Percentiles rank a stretch among this genome's conserved stretches.
Conservation (phyloP, 2,113 vertebrate species). For the Uropsilus gracilis region DNA sequence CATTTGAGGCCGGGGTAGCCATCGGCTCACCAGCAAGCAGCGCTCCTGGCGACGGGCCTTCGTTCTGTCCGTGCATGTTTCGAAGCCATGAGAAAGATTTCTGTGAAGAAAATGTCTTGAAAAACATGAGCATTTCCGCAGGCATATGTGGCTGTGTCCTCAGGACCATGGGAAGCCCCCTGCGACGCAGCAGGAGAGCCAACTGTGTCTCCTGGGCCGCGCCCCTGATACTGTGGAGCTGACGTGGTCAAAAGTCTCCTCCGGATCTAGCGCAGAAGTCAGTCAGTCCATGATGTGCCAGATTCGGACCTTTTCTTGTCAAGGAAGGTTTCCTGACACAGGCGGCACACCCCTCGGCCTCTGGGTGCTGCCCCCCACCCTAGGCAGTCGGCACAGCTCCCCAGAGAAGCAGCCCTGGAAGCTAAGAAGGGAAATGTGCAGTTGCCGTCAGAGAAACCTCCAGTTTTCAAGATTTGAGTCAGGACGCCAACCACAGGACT, state of each 20-base stretch:
- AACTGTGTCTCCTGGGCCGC: neutral
- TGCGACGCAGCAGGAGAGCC: neutral
- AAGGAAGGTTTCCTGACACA: neutral
- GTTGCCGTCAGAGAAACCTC: neutral
- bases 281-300: neutral
- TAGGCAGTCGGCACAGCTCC: neutral
- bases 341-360: neutral
- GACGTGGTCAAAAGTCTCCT: neutral
- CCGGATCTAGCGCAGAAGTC: neutral
- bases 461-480: no score
- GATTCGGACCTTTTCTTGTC: neutral
- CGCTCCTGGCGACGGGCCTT: neutral
- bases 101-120: neutral
- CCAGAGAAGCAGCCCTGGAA: neutral
- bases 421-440: neutral
- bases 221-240: neutral
- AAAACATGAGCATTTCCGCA: neutral
- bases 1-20: no score
- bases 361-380: neutral
- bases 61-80: neutral
- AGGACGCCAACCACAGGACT: no score
- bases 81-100: neutral
- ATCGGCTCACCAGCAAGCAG: neutral
- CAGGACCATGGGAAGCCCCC: neutral
- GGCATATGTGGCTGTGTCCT: neutral